Conservation (phyloP, 2,113 vertebrate genomes). For the Symphodus melops region DNA sequence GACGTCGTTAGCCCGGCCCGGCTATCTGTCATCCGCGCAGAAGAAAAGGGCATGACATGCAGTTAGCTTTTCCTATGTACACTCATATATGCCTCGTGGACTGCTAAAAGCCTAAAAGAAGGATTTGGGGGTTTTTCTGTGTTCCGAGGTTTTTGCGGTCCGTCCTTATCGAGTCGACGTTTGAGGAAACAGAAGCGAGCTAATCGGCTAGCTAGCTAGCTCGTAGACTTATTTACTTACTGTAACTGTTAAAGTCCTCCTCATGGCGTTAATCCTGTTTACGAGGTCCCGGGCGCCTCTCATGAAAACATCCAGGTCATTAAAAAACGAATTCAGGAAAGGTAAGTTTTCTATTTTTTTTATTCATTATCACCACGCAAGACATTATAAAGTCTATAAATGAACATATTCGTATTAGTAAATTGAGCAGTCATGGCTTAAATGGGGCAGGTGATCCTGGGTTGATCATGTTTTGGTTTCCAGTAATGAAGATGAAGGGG, state of each 20-base stretch:
- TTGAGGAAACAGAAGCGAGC: slow-evolving; percentile 24
- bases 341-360: slow-evolving; percentile 53
- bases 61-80: background rate
- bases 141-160: background rate
- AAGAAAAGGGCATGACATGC: slow-evolving; percentile 65
- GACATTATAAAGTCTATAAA: background rate
- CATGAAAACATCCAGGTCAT: slow-evolving; percentile 79
- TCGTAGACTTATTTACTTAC: slow-evolving; percentile 13
- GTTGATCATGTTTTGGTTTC: background rate
- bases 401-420: slow-evolving; percentile 17
- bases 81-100: slow-evolving; percentile 1
- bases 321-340: slow-evolving; percentile 81
- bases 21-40: slow-evolving; percentile 52
- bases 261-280: slow-evolving; percentile 86
- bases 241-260: slow-evolving; percentile 30
- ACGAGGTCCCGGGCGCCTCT: slow-evolving; percentile 78
- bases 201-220: slow-evolving; percentile 30
- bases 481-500: background rate
- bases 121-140: slow-evolving; percentile 8
- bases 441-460: background rate
- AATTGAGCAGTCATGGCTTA: background rate
- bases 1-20: slow-evolving; percentile 32
- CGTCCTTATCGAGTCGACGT: background rate
- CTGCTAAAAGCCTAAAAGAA: background rate
- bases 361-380: background rate